Base-by-base conservation (phyloP, 2,797 vertebrate species). In the Aulostomus chinensis region DNA sequence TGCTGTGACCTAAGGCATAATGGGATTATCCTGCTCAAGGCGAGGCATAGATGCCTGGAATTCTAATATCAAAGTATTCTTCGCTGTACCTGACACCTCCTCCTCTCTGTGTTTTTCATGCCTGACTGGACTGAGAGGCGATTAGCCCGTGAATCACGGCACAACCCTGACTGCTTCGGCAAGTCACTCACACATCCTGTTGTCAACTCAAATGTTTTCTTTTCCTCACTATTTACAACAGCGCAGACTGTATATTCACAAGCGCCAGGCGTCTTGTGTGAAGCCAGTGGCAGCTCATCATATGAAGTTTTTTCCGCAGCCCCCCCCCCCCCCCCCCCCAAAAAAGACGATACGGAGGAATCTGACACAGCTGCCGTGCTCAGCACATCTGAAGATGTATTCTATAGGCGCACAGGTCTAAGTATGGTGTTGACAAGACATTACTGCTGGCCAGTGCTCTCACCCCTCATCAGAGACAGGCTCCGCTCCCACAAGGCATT, bases 1-100 rank as follows among this genome's bases (percentile, higher is more conserved):
- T 28, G 55, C 76, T 76, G 76, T 83, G 82, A 88, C 87, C 82
- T 56, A 55, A 57, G 75, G 84, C 69, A 63, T 81, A 80, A 88
- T 85, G 74, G 78, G 76, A 88, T 87, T 86, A 86, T 88, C 81
- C 77, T 67, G 75, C 80, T 88, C 68, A 63, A 71, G 76, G 83
- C 68, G 58, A 84, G 65, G 76, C 34, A 50, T 35, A 51, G 76
- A 77, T 68, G 75, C 60, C 70, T 78, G 64, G 72, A 87, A 87
- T 82, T 83, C 74, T 80, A 75, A 84, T 83, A 82, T 82, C 76
- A 86, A 86, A 74, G 63, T 74, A 64, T 76, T 72, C 70, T 69
- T 76, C 10, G 31, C 64, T 62, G 69, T 83, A 81, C 78, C 82
- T 85, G 73, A 81, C 72, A 71, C 60, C 63, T 64, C 66, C 62